Conservation (phyloP, 2,888 invertebrate species). For the Drosophila affinis region DNA sequence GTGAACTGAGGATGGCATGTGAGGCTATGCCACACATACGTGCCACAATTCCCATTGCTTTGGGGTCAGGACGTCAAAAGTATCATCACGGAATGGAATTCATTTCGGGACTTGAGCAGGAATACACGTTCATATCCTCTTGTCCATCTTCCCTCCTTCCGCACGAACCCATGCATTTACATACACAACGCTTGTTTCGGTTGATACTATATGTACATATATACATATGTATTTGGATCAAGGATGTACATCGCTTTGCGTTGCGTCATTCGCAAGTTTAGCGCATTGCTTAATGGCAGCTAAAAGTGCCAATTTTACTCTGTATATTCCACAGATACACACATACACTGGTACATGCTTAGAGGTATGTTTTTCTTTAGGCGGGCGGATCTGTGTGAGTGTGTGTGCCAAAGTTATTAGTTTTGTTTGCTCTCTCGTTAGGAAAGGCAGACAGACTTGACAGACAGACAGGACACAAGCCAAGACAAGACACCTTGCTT, state of each 20-base stretch:
- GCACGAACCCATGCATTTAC: conserved; percentile 22
- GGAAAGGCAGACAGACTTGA: conserved; percentile 23
- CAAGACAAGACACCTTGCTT: conserved; percentile 45
- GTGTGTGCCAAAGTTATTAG: conserved; percentile 42
- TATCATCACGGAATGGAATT: conserved; percentile 51
- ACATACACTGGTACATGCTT: neutral
- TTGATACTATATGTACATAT: conserved; percentile 3
- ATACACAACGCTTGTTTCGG: conserved; percentile 5
- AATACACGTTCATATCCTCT: neutral
- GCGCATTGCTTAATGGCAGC: conserved; percentile 45
- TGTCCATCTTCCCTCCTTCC: neutral
- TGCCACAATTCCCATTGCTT: conserved; percentile 16
- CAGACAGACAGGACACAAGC: conserved; percentile 11
- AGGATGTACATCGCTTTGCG: conserved; percentile 44
- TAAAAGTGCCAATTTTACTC: conserved; percentile 54
- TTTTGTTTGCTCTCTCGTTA: conserved; percentile 47
- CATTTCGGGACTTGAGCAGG: conserved; percentile 59
- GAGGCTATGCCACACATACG: conserved; percentile 14
- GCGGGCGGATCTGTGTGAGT: neutral
- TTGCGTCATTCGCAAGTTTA: conserved; percentile 74
- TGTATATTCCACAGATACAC: conserved; percentile 11
- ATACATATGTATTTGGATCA: conserved; percentile 40
- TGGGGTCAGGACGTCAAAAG: conserved; percentile 51
- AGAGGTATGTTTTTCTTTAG: conserved; percentile 13
- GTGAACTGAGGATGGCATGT: conserved; percentile 12